Percentiles rank a stretch among this genome's conserved stretches.
These are phyloP conservation scores for Cichladusa arquata DNA, from an alignment of 2,113 vertebrate genomes.

Conservation along the genomic window DNA sequence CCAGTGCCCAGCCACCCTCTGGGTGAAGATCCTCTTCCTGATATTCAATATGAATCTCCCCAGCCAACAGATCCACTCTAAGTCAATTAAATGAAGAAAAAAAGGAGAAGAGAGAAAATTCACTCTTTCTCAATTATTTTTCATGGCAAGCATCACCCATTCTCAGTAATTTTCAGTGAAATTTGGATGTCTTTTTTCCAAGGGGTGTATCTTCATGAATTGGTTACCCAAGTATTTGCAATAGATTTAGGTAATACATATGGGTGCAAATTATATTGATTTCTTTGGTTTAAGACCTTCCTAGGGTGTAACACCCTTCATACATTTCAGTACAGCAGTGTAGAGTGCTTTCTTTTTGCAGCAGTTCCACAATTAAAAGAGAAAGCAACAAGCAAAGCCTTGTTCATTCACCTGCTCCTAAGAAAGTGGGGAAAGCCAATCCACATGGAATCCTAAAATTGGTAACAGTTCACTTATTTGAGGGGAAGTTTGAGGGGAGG, in stretches of 20 bases:
- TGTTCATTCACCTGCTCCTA: neutral
- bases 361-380: neutral
- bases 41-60: accelerated
- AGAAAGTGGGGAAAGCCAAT: neutral
- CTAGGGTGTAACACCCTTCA: neutral
- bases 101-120: neutral
- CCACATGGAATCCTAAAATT: neutral
- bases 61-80: no score
- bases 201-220: neutral
- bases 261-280: neutral
- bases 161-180: neutral
- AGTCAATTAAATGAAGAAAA: neutral
- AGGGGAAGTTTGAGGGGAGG: neutral
- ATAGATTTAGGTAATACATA: neutral
- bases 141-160: neutral
- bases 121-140: neutral
- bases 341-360: neutral
- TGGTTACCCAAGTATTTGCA: neutral
- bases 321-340: neutral
- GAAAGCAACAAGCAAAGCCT: neutral
- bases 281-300: neutral
- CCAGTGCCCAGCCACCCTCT: no score
- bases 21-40: neutral
- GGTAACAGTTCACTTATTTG: neutral
- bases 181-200: neutral